phyloP scores from a whole-genome alignment of 2,888 invertebrate species.

The Mamestra brassicae region DNA sequence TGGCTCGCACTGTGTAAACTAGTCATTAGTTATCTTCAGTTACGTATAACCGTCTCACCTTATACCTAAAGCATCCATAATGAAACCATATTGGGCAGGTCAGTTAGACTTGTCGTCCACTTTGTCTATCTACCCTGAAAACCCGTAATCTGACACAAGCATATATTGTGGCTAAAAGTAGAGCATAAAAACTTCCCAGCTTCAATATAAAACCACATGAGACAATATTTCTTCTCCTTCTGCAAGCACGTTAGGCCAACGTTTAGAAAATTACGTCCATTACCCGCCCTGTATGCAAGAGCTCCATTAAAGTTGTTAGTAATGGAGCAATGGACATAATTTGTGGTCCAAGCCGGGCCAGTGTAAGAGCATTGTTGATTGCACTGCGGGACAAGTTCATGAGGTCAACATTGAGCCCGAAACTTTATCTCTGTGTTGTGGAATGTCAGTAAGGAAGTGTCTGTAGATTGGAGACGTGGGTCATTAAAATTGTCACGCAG shows the following conservation, averaged over 20 bases:
- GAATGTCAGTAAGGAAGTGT: slow-evolving; percentile 23
- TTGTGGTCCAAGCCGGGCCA: slow-evolving; percentile 41
- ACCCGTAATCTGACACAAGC: not conserved
- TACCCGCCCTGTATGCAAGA: slow-evolving; percentile 48
- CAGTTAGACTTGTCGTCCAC: no score
- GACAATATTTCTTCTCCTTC: slow-evolving; percentile 10
- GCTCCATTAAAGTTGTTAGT: slow-evolving; percentile 54
- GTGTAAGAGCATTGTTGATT: slow-evolving; percentile 56
- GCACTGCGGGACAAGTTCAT: slow-evolving; percentile 41
- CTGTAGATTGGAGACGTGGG: not conserved
- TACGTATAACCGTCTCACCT: no score
- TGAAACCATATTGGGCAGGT: no score
- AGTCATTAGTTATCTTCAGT: no score
- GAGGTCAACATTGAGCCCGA: slow-evolving; percentile 38
- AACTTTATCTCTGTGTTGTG: slow-evolving; percentile 21
- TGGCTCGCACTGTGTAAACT: no score
- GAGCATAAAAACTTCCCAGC: not conserved
- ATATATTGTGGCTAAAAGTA: no score
- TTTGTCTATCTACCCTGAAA: not conserved
- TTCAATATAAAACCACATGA: not conserved
- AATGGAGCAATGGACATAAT: slow-evolving; percentile 49
- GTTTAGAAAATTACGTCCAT: slow-evolving; percentile 53
- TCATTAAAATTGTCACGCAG: not conserved
- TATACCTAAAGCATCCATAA: no score
- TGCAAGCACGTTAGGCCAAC: slow-evolving; percentile 14